Conservation (phyloP, 92 coral and sea anemone genomes). For the Parazoanthus swiftii region DNA sequence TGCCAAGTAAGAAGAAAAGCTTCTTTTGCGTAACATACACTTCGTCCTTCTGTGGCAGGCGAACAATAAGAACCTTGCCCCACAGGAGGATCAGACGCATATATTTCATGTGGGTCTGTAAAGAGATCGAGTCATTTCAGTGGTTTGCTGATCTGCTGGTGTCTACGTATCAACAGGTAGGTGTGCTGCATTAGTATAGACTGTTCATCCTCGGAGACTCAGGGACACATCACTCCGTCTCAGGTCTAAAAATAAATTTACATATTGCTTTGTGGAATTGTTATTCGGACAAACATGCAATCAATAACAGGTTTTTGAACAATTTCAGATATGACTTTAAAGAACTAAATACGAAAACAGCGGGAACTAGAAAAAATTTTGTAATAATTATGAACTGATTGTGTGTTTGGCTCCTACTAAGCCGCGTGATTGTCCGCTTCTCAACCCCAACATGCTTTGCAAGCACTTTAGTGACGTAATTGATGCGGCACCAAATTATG, state of each 20-base stretch:
- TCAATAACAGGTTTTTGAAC: no score
- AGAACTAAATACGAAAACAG: no score
- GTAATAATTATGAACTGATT: no score
- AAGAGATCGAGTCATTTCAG: slow-evolving; percentile 56
- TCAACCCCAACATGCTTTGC: no score
- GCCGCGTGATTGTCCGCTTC: no score
- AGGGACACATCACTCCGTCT: background rate
- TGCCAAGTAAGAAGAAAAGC: background rate
- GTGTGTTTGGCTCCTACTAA: no score
- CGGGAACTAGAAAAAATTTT: no score
- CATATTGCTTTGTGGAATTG: no score
- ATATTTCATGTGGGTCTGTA: slow-evolving; percentile 77
- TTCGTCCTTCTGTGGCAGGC: slow-evolving; percentile 6
- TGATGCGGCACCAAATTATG: background rate
- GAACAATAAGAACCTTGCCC: background rate
- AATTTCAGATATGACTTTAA: no score
- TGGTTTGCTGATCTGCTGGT: slow-evolving; percentile 72
- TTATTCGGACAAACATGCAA: no score
- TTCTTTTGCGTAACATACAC: background rate
- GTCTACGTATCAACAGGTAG: slow-evolving; percentile 54
- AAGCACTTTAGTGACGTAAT: no score
- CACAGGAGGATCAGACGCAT: slow-evolving; percentile 45
- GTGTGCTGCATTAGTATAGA: background rate
- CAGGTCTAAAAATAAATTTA: no score
- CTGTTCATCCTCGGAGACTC: background rate